A percentile compares a stretch with the other conserved stretches of the same genome.
Conservation (phyloP, 2,113 vertebrate genomes). For the Vimba vimba region DNA sequence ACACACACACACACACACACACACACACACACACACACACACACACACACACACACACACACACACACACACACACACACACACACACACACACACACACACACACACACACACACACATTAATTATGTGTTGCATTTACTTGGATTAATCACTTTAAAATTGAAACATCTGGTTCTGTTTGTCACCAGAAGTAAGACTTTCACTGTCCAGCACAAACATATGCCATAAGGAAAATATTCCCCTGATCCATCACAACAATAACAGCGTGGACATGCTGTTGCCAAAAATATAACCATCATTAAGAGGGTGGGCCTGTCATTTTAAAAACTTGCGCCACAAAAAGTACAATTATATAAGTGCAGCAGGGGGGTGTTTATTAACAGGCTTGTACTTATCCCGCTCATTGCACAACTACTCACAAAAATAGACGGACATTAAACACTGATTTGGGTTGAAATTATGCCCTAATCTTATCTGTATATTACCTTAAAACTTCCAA, state of each 20-base stretch:
- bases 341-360: background rate
- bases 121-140: too few species aligned
- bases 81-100: too few species aligned
- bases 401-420: background rate
- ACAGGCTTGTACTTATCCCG: background rate
- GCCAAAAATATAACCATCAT: background rate
- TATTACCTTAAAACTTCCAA: background rate
- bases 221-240: background rate
- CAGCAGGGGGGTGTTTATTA: background rate
- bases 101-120: too few species aligned
- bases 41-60: too few species aligned
- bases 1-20: too few species aligned
- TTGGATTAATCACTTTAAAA: too few species aligned
- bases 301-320: background rate
- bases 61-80: too few species aligned
- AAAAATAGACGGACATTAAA: background rate
- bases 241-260: constrained; percentile 11
- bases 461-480: background rate
- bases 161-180: background rate
- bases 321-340: background rate
- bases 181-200: background rate
- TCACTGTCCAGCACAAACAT: background rate
- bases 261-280: background rate
- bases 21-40: too few species aligned
- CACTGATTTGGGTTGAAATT: background rate